Evolutionary conservation across 2,113 vertebrate genomes (phyloP).

Genomic region (Nycticryphes semicollaris): DNA sequence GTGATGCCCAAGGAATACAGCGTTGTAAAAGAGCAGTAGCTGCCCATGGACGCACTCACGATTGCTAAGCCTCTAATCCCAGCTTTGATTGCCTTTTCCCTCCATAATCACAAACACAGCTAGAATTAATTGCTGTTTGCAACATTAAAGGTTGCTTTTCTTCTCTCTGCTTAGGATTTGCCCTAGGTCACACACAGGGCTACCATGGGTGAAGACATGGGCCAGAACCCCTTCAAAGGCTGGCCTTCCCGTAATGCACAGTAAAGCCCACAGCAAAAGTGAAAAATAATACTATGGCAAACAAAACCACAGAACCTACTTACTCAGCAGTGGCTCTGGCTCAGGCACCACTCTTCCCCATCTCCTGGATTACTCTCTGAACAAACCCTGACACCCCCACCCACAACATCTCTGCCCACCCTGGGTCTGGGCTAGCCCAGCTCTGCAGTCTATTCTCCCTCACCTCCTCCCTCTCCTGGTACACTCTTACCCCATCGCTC

Average conservation of each 20-base stretch:
- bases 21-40: background rate
- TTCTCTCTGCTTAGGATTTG: background rate
- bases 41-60: background rate
- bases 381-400: background rate
- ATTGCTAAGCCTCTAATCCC: constrained; percentile 53
- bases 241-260: background rate
- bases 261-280: background rate
- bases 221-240: background rate
- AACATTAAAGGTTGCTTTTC: constrained; percentile 19
- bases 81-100: background rate
- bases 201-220: background rate
- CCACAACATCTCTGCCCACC: background rate
- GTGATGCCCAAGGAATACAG: background rate
- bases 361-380: background rate
- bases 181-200: background rate
- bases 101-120: constrained; percentile 20
- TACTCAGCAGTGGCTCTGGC: background rate
- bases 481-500: background rate
- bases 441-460: background rate
- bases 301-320: background rate
- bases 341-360: fast-evolving
- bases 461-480: background rate
- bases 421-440: background rate
- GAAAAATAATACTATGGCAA: fast-evolving
- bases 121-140: constrained; percentile 23